phyloP scores from a whole-genome alignment of 2,888 invertebrate species.

The Chironomus tentans region DNA sequence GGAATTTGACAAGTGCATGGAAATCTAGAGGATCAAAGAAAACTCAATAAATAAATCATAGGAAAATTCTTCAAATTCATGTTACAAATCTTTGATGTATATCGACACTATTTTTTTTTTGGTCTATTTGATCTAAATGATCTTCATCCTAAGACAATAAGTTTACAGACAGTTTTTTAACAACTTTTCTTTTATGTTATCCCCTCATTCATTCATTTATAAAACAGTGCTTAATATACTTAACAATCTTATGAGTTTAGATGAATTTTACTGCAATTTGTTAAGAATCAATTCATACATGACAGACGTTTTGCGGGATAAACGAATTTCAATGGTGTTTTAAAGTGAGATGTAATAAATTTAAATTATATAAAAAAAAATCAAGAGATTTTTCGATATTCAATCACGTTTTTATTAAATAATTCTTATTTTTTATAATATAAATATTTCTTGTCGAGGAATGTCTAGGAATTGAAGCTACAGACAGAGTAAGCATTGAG shows the following conservation, averaged over 20 bases:
- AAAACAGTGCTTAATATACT: no score
- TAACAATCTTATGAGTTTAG: no score
- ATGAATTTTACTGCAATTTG: no score
- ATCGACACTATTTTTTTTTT: not conserved
- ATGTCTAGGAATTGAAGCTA: not conserved
- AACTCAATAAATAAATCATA: slow-evolving; percentile 53
- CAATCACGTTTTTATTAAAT: no score
- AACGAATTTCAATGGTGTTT: not conserved
- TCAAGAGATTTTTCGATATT: not conserved
- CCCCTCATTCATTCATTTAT: no score
- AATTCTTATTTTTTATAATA: not conserved
- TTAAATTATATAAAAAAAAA: not conserved
- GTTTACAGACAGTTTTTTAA: not conserved
- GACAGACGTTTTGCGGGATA: not conserved
- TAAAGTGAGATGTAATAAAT: not conserved
- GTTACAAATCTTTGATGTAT: not conserved
- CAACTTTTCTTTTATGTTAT: not conserved
- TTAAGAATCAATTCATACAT: no score
- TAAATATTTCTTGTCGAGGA: not conserved
- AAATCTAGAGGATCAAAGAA: slow-evolving; percentile 53
- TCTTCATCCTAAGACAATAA: slow-evolving; percentile 5
- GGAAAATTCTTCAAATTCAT: not conserved
- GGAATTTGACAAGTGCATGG: slow-evolving; percentile 76
- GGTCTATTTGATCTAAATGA: not conserved
- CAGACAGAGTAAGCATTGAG: not conserved